These are phyloP conservation scores for Tachina lurida DNA, from an alignment of 2,888 invertebrate genomes.

Conservation along the genomic window DNA sequence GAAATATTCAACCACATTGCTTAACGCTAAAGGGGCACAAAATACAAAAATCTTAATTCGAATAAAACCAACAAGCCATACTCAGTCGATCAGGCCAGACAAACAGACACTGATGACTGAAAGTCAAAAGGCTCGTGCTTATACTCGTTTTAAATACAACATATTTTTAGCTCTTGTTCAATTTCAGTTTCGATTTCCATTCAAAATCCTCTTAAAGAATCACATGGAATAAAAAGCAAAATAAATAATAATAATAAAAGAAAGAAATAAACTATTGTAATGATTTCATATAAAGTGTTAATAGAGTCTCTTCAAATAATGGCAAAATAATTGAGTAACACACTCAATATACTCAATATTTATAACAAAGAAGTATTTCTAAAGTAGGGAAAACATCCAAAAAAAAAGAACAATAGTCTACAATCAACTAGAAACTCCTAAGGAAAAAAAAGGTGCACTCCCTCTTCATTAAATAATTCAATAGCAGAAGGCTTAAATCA, in stretches of 20 bases:
- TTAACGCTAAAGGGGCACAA: slow-evolving; percentile 36
- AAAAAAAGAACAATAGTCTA: slow-evolving; percentile 53
- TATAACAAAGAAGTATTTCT: slow-evolving; percentile 34
- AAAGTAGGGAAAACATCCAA: slow-evolving; percentile 19
- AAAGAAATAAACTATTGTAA: slow-evolving; percentile 41
- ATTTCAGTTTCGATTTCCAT: slow-evolving; percentile 59
- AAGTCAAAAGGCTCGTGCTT: slow-evolving; percentile 67
- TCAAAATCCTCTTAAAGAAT: slow-evolving; percentile 48
- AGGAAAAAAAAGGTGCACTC: slow-evolving; percentile 66
- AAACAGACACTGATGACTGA: slow-evolving; percentile 60
- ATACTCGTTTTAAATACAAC: slow-evolving; percentile 16
- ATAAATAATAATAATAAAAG: slow-evolving; percentile 18
- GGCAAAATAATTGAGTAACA: slow-evolving; percentile 73
- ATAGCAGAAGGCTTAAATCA: slow-evolving; percentile 67
- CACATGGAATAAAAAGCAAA: slow-evolving; percentile 23
- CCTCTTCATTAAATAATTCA: slow-evolving; percentile 48
- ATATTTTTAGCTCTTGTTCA: slow-evolving; percentile 44
- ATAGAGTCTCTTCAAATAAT: slow-evolving; percentile 65
- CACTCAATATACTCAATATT: slow-evolving; percentile 41
- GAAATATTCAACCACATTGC: slow-evolving; percentile 42
- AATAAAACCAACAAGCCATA: slow-evolving; percentile 9
- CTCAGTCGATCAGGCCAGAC: slow-evolving; percentile 10
- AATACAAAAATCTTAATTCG: slow-evolving; percentile 3
- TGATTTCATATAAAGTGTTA: slow-evolving; percentile 68
- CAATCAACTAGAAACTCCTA: slow-evolving; percentile 50